Base-by-base conservation (phyloP, 2,888 invertebrate genomes). In the Drosophila cognata region DNA sequence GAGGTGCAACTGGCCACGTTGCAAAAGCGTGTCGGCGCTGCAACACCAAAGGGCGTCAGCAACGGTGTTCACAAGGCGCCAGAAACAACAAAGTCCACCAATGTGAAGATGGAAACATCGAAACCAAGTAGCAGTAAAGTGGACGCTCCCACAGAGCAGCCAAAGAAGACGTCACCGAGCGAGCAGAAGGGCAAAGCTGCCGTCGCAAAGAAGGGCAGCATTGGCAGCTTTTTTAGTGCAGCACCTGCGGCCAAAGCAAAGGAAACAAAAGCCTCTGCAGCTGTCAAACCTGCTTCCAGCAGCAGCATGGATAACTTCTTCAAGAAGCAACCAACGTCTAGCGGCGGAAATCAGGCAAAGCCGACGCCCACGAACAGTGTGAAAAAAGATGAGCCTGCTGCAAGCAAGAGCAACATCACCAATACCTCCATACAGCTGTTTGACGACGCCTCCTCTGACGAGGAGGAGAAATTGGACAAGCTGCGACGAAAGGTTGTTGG, bases 391-490 rank as follows among this genome's bases (percentile, higher is more conserved):
- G 25, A 66, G 50, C 7, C 43, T 28, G 29, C 67, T 68, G 77
- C 69, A 1, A 77, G 69, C 4, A 56, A 55, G 46, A 21, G 21
- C 31, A 52, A 21, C 33, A 38, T 62, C 43, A 72, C 62, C n/a
- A 91, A 92, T 68, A 84, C 80, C 0, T 92, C 92, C 0, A 69
- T 91, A 0, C 91, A 92, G 69, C 69, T 92, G 4, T 92, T 92
- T 48, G 83, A 76, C 0, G 85, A 84, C 1, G 79, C 74, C 1
- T 92, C 93, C 1, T 92, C 92, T 1, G 92, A 92, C 66, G 92
- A 92, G 53, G 92, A 92, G 52, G 92, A 92, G 70, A 87, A 92
- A 36, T 36, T 92, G 16, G 92, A 91, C 35, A 89, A 87, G 6
- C 64, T 92, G 21, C 91, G 90, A 21, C 84, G 92, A n/a, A 71